phyloP scores from a whole-genome alignment of 2,888 invertebrate species.

The Morinoia aosen region DNA sequence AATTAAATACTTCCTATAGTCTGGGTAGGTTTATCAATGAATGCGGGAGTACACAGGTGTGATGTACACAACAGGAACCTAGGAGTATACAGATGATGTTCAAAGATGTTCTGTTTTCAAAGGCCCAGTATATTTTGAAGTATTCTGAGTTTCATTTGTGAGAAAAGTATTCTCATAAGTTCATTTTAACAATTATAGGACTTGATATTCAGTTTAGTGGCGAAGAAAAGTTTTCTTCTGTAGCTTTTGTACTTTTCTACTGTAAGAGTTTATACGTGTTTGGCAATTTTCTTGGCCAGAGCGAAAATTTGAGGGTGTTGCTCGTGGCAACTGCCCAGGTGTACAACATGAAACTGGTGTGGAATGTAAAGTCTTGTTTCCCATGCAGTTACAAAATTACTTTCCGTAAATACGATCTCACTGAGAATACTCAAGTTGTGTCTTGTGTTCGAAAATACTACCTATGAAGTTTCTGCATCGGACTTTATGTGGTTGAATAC shows the following conservation, averaged over 20 bases:
- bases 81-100: not conserved
- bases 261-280: not conserved
- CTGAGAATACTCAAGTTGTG: not conserved
- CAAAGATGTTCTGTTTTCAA: not conserved
- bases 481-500: not conserved
- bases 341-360: not conserved
- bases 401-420: not conserved
- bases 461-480: not conserved
- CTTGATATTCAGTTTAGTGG: not conserved
- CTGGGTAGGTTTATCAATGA: not conserved
- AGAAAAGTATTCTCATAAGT: not conserved
- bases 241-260: slow-evolving; percentile 17
- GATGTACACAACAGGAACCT: too few species aligned
- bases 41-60: not conserved
- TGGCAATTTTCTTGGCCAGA: not conserved
- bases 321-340: not conserved
- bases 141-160: not conserved
- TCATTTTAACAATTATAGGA: not conserved
- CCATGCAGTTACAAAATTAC: not conserved
- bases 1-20: not conserved
- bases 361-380: not conserved
- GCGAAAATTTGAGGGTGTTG: too few species aligned
- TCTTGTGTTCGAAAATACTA: not conserved
- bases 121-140: not conserved
- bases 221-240: not conserved